These are phyloP conservation scores for Drosophila asahinai DNA, from an alignment of 1,140 invertebrate genomes.

Conservation along the genomic window DNA sequence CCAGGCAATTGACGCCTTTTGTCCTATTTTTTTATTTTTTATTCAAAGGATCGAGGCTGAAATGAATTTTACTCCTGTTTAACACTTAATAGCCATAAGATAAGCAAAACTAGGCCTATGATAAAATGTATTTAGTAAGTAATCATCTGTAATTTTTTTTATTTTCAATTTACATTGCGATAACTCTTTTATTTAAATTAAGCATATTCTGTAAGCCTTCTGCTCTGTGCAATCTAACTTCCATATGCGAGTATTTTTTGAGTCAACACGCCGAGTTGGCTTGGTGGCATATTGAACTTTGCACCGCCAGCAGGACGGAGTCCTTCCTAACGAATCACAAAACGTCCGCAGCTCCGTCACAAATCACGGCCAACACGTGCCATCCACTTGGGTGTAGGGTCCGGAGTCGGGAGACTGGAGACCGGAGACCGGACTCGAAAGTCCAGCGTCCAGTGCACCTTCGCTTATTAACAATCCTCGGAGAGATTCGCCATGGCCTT, in stretches of 20 bases:
- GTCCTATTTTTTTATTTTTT: background rate
- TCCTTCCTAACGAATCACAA: conserved; percentile 70
- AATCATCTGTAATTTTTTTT: background rate
- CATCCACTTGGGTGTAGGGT: conserved; percentile 15
- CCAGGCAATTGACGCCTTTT: conserved; percentile 18
- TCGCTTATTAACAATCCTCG: conserved; percentile 76
- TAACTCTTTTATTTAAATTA: background rate
- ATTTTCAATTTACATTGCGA: background rate
- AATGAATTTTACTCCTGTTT: background rate
- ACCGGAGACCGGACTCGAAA: conserved; percentile 15
- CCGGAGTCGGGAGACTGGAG: conserved; percentile 5
- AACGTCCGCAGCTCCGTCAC: conserved; percentile 39
- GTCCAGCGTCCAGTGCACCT: conserved; percentile 48
- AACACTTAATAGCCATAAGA: background rate
- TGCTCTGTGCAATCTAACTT: conserved; percentile 17
- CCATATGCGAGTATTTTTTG: conserved; percentile 45
- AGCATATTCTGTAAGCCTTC: background rate
- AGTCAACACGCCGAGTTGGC: conserved; percentile 60
- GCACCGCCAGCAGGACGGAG: conserved; percentile 27
- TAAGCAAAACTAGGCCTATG: too few relatives aligned
- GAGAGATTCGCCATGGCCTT: conserved; percentile 42
- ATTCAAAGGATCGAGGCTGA: background rate
- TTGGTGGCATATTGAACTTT: conserved; percentile 70
- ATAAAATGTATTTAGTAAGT: too few relatives aligned
- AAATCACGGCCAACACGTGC: conserved; percentile 72